phyloP scores from a whole-genome alignment of 2,888 invertebrate genomes.

The Bimastos eiseni region DNA sequence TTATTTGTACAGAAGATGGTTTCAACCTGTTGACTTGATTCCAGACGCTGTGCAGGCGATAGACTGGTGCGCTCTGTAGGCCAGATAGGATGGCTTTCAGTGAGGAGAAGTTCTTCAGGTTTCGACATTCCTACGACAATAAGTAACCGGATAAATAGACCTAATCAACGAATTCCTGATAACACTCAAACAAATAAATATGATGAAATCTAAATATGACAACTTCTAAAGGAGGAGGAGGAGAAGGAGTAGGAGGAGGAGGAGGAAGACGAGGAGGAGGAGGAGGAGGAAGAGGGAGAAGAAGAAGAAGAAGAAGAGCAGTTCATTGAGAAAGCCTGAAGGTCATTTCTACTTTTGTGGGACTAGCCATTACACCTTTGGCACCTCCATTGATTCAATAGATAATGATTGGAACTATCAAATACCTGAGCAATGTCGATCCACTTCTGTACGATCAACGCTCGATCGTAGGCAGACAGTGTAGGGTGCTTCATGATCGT shows the following conservation, averaged over 20 bases:
- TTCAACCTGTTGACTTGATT: constrained; percentile 79
- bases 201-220: too few relatives aligned
- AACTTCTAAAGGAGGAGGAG: too few relatives aligned
- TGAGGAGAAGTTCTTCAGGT: constrained; percentile 96
- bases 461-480: constrained; percentile 78
- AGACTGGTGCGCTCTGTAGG: constrained; percentile 91
- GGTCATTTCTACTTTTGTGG: too few relatives aligned
- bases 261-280: too few relatives aligned
- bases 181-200: too few relatives aligned
- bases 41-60: constrained; percentile 90
- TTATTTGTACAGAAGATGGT: background rate
- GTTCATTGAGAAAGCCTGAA: too few relatives aligned
- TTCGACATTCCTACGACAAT: constrained; percentile 69
- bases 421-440: constrained; percentile 83
- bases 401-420: background rate
- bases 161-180: background rate
- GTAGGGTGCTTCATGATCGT: constrained; percentile 63
- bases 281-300: too few relatives aligned
- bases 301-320: too few relatives aligned
- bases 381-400: too few relatives aligned
- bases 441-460: constrained; percentile 89
- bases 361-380: too few relatives aligned
- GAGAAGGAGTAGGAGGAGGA: too few relatives aligned
- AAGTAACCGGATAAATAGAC: background rate
- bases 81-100: constrained; percentile 94